Evolutionary conservation across 2,888 invertebrate species (phyloP).

Genomic region (Dicroscelio sp.): DNA sequence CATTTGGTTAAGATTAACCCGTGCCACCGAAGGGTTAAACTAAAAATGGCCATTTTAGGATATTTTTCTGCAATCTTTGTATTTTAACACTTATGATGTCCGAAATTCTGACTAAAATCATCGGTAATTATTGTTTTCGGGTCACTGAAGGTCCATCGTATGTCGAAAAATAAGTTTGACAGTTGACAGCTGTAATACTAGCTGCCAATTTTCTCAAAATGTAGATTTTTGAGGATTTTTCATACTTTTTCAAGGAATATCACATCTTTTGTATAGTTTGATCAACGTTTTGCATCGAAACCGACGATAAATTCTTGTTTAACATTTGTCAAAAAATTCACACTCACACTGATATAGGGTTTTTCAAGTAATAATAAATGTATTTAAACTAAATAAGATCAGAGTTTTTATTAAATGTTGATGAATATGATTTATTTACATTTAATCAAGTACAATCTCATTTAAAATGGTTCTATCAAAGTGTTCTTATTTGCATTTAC

Average conservation of each 20-base stretch:
- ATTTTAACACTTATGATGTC: background rate
- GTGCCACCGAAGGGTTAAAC: background rate
- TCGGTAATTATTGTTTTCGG: background rate
- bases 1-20: background rate
- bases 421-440: background rate
- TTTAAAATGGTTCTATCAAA: background rate
- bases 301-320: background rate
- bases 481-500: background rate
- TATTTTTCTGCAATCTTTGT: background rate
- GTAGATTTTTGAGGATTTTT: background rate
- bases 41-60: background rate
- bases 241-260: background rate
- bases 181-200: background rate
- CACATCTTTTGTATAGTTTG: too few species aligned
- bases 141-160: background rate
- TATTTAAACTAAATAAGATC: background rate
- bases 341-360: background rate
- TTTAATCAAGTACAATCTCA: conserved; percentile 5
- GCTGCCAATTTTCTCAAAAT: background rate
- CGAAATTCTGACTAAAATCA: background rate
- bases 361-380: background rate
- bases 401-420: background rate
- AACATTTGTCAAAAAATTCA: background rate
- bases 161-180: background rate
- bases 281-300: background rate